A percentile compares a stretch with the other conserved stretches of the same genome.
Conservation (phyloP, 2,888 invertebrate genomes). For the Dolichomitus sp. region DNA sequence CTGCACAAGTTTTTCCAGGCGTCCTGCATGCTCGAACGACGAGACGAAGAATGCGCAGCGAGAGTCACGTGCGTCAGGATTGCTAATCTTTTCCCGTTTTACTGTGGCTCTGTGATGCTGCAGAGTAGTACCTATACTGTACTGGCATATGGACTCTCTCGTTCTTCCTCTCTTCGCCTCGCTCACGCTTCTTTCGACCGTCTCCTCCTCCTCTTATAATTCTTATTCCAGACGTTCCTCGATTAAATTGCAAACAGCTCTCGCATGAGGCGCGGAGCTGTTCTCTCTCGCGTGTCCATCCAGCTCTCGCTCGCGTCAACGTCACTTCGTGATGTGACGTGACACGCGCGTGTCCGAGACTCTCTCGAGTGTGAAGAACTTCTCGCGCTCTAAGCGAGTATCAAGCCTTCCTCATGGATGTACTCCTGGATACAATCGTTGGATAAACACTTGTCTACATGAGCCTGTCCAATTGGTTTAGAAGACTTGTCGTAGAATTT, state of each 20-base stretch:
- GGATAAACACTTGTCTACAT: not conserved
- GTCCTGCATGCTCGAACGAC: constrained; percentile 51
- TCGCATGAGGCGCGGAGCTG: constrained; percentile 45
- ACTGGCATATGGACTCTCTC: constrained; percentile 23
- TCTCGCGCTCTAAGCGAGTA: constrained; percentile 51
- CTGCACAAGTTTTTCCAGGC: constrained; percentile 59
- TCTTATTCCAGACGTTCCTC: constrained; percentile 40
- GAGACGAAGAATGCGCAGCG: constrained; percentile 63
- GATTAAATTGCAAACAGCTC: constrained; percentile 54
- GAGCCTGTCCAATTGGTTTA: not conserved
- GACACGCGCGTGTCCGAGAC: constrained; percentile 53
- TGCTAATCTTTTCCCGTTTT: constrained; percentile 47
- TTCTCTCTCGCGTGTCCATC: constrained; percentile 50
- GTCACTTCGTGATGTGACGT: constrained; percentile 51
- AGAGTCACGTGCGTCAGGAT: constrained; percentile 61
- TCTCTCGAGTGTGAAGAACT: constrained; percentile 56
- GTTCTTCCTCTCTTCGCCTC: constrained; percentile 39
- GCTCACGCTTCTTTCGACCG: constrained; percentile 8
- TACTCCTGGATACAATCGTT: not conserved
- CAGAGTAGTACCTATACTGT: not conserved
- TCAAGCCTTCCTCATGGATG: not conserved
- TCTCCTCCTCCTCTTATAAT: constrained; percentile 13
- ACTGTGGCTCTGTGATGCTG: constrained; percentile 14
- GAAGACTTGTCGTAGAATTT: not conserved
- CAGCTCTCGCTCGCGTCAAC: constrained; percentile 54